Conservation (phyloP, 2,797 vertebrate genomes). For the Clarias fuscus region DNA sequence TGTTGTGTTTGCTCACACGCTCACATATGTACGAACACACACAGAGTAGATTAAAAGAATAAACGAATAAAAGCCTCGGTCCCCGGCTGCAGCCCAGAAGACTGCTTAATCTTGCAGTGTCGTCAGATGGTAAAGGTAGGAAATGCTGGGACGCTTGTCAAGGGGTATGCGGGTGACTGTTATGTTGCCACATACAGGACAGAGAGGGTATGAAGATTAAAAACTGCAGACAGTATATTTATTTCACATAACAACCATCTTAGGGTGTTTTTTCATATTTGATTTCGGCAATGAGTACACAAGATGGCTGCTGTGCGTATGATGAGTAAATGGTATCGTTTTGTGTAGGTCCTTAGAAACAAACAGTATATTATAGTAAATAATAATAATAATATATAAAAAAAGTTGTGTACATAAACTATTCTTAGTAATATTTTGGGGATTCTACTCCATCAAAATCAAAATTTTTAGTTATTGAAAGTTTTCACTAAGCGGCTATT, state of each 20-base stretch:
- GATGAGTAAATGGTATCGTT: neutral
- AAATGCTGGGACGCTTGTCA: constrained; percentile 18
- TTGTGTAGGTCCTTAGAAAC: neutral
- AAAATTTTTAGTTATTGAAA: neutral
- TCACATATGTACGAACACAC: constrained; percentile 58
- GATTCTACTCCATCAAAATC: neutral
- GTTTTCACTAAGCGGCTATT: neutral
- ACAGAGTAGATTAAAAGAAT: constrained; percentile 44
- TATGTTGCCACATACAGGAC: constrained; percentile 33
- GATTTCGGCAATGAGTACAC: neutral
- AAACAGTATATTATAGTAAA: neutral
- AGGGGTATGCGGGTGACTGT: neutral
- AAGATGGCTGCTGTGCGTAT: neutral
- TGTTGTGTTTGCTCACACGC: constrained; percentile 52
- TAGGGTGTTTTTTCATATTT: neutral
- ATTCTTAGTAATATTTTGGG: neutral
- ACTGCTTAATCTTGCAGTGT: constrained; percentile 58
- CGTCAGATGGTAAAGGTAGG: constrained; percentile 9
- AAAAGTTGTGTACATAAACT: no score
- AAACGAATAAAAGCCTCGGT: constrained; percentile 17
- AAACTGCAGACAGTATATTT: constrained; percentile 19
- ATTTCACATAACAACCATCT: constrained; percentile 2
- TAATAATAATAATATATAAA: no score
- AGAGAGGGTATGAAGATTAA: constrained; percentile 31
- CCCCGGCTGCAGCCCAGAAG: constrained; percentile 55